Evolutionary conservation across 2,888 invertebrate genomes (phyloP), one percentile per base, ranked within the genome.

Genomic region (Papilio gigon): DNA sequence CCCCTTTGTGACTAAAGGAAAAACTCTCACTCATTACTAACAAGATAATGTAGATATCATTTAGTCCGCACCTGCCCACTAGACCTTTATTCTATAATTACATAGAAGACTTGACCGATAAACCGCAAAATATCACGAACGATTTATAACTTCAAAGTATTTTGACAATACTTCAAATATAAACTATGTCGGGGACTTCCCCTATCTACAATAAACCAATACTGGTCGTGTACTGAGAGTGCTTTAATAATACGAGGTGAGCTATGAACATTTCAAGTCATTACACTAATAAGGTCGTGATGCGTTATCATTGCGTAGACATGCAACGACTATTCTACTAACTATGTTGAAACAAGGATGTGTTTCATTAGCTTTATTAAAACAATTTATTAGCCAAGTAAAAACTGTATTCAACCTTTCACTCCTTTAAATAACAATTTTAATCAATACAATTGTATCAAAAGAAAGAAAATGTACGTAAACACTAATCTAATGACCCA

Each of bases 221-320:
- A 53, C 0, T 53, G 3, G 9, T 30, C 1, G 14, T 30, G n/a
- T n/a, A 30, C 2, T 53, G 14, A 27, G 27, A 27, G 27, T 14
- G 1, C 25, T 25, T 37, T 37, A 37, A 50, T 8, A 53, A 25
- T 14, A 50, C 14, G 22, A 53, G 6, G 6, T 37, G 35, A 33
- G 17, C 59, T 37, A 22, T 59, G 11, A 37, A 35, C 17, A 20
- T 58, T 58, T 27, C 35, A 53, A 53, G 50, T 53, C 27, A 53
- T 37, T 59, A 59, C 37, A 37, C 60, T 22, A 33, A 33, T 35
- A 60, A 22, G 37, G 30, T 56, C n/a, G 9, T 56, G 11, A 30
- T 56, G 17, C 17, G 53, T 56, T 56, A 56, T 56, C 53, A 8
- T 56, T 4, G 27, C 25, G 8, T 53, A 53, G 50, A 53, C 50